Evolutionary conservation across 2,888 invertebrate genomes (phyloP), one percentile per base, ranked within the genome.

Genomic region (Punctoribates punctum): DNA sequence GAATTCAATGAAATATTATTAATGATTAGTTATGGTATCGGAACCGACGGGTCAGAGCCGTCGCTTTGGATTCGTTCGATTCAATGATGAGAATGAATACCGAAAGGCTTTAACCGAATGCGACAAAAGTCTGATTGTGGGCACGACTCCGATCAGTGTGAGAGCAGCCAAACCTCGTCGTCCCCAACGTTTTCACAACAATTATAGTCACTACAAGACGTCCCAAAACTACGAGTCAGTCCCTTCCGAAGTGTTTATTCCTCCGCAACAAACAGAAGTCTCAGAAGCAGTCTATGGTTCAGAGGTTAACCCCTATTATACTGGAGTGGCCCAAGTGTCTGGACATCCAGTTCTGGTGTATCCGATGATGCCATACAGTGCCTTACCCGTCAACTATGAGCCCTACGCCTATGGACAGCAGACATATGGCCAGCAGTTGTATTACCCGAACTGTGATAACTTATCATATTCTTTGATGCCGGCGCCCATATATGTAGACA

Each of bases 11-110:
- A 25, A 60, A 23, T 23, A 13, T 62, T 11, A 62, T 27, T 75
- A 81, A 81, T 38, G 85, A 91, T 96, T 96, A 38, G 95, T 97
- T 81, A 85, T 94, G 81, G 96, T 96, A 82, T 89, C 88, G 79
- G 89, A 91, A n/a, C n/a, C n/a, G n/a, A n/a, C n/a, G 78, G 96
- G 96, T 3, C 92, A 92, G 82, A 95, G 95, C 81, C 94, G 94
- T 85, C 96, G 96, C 17, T 97, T 95, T 84, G 97, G 96, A 6
- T 96, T 97, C 85, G 94, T 97, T 13, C 88, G 95, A 80, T 97
- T 97, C 83, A 92, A 94, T 5, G 92, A 91, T 81, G 96, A 96
- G 84, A 60, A 78, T n/a, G 85, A 85, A 67, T 96, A 96, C 84
- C 92, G 95, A 82, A 91, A 93, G 81, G 95, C 96, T 79, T 85